Evolutionary conservation across 2,797 vertebrate genomes (phyloP), one percentile per base, ranked within the genome.

Genomic region (Naso thynnoides): DNA sequence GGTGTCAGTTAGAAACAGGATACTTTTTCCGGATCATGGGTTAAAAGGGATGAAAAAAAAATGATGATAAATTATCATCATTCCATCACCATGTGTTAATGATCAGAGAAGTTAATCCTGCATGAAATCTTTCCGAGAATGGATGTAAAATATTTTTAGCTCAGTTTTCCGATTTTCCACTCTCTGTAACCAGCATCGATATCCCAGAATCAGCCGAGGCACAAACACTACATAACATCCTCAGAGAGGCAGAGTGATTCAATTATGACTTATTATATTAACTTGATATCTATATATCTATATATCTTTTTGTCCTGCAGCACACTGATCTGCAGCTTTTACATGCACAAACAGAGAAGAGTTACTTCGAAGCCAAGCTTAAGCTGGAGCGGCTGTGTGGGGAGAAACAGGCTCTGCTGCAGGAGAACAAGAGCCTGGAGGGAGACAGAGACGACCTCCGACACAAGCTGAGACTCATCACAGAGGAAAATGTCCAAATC

Each of bases 321-420:
- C 90, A 93, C 64, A 64, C 71, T 1, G 91, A 92, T 29, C 59
- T 93, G 60, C 92, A 94, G 89, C 82, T 91, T 3, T 36, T 54
- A 14, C 74, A 92, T 44, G 86, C 86, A 0, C 92, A 93, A 79
- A 83, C 85, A 4, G 93, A 95, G 84, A 94, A 89, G 71, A 93
- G 70, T 61, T 93, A 84, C 57, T 95, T 95, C 81, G 94, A 95
- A 75, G 76, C 79, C 6, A 88, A 93, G 86, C 83, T 94, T 88
- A 94, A 94, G 66, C 70, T 95, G 80, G 92, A 95, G 3, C 88
- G 92, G 15, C 61, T 84, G 29, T 87, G 82, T 0, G 90, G 85
- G 10, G 95, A 96, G 77, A 94, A 90, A 27, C 82, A 91, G 73
- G 70, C 85, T 21, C 78, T 91, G 14, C 57, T 87, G 36, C 86